phyloP scores from a whole-genome alignment of 1,140 invertebrate genomes.

The Metaphire vulgaris region DNA sequence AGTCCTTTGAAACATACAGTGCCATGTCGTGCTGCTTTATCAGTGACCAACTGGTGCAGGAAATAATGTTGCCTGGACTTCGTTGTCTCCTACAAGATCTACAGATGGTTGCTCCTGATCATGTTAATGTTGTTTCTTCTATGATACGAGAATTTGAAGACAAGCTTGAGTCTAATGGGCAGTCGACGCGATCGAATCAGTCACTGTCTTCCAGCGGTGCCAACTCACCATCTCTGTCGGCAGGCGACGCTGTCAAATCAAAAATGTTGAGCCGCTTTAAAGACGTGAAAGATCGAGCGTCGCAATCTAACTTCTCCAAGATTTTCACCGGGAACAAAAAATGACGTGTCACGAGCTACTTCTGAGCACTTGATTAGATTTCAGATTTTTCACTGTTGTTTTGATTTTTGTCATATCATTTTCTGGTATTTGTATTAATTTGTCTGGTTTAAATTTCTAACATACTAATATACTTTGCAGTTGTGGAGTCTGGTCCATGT shows the following conservation, averaged over 20 bases:
- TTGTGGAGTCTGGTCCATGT: no score
- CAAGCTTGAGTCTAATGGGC: slow-evolving; percentile 40
- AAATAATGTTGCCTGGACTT: slow-evolving; percentile 51
- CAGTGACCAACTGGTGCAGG: slow-evolving; percentile 49
- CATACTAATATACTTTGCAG: no score
- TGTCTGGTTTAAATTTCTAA: no score
- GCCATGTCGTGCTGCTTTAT: slow-evolving; percentile 61
- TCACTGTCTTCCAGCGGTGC: not conserved
- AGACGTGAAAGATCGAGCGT: slow-evolving; percentile 26
- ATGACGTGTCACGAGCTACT: slow-evolving; percentile 2
- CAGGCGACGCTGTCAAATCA: slow-evolving; percentile 12
- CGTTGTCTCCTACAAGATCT: slow-evolving; percentile 48
- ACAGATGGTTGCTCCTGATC: slow-evolving; percentile 45
- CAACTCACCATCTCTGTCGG: not conserved
- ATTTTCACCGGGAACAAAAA: slow-evolving; percentile 19
- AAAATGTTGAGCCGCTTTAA: slow-evolving; percentile 28
- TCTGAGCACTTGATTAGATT: no score
- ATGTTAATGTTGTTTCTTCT: slow-evolving; percentile 46
- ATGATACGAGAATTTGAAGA: slow-evolving; percentile 52
- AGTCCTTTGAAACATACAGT: slow-evolving; percentile 63
- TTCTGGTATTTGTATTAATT: no score
- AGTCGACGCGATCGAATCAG: not conserved
- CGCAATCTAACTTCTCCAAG: slow-evolving; percentile 22
- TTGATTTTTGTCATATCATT: not conserved
- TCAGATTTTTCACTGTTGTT: not conserved